Evolutionary conservation across 2,888 invertebrate species (phyloP), one percentile per base, ranked within the genome.

Genomic region (Tipula lateralis): DNA sequence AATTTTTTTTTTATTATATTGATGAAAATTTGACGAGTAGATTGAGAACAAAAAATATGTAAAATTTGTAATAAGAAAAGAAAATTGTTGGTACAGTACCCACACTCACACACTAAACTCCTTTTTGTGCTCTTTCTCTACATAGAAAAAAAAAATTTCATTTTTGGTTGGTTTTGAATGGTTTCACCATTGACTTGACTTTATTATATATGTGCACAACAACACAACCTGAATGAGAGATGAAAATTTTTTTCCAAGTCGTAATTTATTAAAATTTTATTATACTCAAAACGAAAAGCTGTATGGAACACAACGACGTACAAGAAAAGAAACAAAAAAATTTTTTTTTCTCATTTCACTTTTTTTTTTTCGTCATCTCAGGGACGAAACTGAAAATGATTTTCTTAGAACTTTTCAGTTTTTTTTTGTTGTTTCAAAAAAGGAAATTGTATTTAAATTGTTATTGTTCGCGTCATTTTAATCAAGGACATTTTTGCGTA

Each of bases 251-350:
- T 50, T 66, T 9, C 66, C 66, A 66, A 66, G 66, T 66, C 66
- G 66, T 66, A 66, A 66, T 66, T 66, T 66, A 66, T 66, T 66
- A 66, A 66, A 66, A 66, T 66, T 66, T 66, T 66, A 66, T 66
- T 66, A 66, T 66, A 66, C 24, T 19, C 39, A 66, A 66, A 66
- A 66, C n/a, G 13, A 66, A 24, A 9, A 66, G 7, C 19, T 66
- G 66, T n/a, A n/a, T 66, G 24, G 12, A 66, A 50, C 16, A 12
- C 9, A 44, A 24, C 66, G 66, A 66, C 24, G 66, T 6, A 24
- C 24, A 24, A n/a, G n/a, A n/a, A n/a, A n/a, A n/a, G n/a, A n/a
- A n/a, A n/a, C n/a, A n/a, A n/a, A n/a, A n/a, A n/a, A n/a, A 24
- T 36, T 36, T 36, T 36, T 36, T 36, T 36, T 36, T 36, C 12